These are phyloP conservation scores for Oligia strigilis DNA, from an alignment of 2,888 invertebrate genomes.

Conservation along the genomic window DNA sequence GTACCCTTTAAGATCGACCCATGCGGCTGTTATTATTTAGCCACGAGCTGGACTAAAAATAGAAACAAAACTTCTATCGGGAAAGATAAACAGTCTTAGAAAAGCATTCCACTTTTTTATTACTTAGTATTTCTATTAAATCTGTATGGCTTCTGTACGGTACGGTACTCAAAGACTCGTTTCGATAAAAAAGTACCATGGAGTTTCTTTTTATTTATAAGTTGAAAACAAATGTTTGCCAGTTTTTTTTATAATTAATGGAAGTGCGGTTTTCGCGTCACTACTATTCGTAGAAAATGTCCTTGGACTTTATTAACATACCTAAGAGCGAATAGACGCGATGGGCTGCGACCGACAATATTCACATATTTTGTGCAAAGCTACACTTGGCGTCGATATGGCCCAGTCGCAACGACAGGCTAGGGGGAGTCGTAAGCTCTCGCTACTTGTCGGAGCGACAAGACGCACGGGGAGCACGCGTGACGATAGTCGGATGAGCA, in stretches of 20 bases:
- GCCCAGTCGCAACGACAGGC: background rate
- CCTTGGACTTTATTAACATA: background rate
- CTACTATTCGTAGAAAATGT: background rate
- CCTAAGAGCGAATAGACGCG: background rate
- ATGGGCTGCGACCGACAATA: background rate
- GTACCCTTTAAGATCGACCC: background rate
- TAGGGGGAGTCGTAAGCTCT: background rate
- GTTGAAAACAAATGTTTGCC: background rate
- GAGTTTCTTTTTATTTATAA: background rate
- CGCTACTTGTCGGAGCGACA: background rate
- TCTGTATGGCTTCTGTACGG: background rate
- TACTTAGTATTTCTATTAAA: background rate
- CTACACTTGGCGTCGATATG: background rate
- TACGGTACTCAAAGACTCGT: background rate
- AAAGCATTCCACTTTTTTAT: background rate
- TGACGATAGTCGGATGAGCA: background rate
- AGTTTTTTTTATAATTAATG: background rate
- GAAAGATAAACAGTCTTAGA: background rate
- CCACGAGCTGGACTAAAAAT: background rate
- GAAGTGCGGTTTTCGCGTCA: background rate
- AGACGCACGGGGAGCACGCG: background rate
- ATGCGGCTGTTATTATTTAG: background rate
- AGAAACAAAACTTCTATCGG: background rate
- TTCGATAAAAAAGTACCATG: background rate
- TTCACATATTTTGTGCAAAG: background rate